Conservation (phyloP, 2,888 invertebrate species). For the Machimus rusticus region DNA sequence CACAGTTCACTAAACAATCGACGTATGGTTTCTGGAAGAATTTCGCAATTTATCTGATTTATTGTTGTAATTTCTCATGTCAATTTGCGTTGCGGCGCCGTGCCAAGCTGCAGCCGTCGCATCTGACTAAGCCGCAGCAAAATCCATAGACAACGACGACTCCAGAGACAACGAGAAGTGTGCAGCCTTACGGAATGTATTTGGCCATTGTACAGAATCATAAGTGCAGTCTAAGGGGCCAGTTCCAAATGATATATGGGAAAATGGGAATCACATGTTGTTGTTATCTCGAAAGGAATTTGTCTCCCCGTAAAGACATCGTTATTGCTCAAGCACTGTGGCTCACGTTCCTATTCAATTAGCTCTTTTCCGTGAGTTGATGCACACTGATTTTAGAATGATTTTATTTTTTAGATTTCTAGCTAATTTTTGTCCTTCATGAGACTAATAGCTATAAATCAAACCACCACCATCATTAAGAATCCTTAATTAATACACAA, state of each 20-base stretch:
- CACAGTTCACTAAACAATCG: conserved; percentile 32
- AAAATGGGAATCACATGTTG: background rate
- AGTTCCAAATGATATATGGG: conserved; percentile 27
- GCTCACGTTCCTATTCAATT: background rate
- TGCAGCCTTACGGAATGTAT: conserved; percentile 33
- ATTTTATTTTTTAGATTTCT: background rate
- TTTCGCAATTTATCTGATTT: conserved; percentile 48
- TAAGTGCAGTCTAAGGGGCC: conserved; percentile 34
- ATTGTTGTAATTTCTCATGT: conserved; percentile 47
- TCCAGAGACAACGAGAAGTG: conserved; percentile 31
- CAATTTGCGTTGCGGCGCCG: conserved; percentile 43
- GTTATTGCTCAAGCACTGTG: conserved; percentile 31
- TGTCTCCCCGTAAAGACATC: conserved; percentile 40
- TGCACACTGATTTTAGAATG: background rate
- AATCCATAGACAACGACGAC: background rate
- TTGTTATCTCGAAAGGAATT: conserved; percentile 42
- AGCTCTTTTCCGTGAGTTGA: background rate
- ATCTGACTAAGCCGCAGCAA: background rate
- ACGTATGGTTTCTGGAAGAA: conserved; percentile 43
- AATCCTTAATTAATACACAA: too few species aligned
- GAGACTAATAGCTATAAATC: background rate
- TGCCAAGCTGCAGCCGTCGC: background rate
- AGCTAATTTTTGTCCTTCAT: background rate
- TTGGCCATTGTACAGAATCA: conserved; percentile 37
- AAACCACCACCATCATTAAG: too few species aligned